phyloP scores from a whole-genome alignment of 2,888 invertebrate species.

The Mimas tiliae region DNA sequence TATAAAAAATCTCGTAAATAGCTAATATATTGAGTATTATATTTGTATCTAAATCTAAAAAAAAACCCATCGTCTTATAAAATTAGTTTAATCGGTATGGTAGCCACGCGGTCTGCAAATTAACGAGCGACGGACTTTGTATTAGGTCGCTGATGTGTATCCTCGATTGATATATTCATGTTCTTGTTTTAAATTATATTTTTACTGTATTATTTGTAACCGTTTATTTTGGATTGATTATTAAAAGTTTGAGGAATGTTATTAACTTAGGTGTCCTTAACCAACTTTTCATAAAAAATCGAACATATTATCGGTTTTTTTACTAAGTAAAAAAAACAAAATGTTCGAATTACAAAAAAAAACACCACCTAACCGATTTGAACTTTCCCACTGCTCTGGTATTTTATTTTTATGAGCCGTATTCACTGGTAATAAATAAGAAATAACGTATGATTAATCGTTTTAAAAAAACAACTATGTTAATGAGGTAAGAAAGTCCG shows the following conservation, averaged over 20 bases:
- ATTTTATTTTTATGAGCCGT: not conserved
- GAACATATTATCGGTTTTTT: no score
- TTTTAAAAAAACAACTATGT: not conserved
- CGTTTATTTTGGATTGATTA: not conserved
- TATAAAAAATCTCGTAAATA: not conserved
- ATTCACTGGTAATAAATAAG: no score
- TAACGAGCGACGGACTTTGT: conserved; percentile 24
- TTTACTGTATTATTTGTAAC: conserved; percentile 1
- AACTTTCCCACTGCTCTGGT: not conserved
- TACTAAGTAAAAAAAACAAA: not conserved
- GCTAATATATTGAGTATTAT: conserved; percentile 7
- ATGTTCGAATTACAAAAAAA: not conserved
- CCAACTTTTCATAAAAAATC: no score
- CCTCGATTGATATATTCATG: conserved; percentile 3
- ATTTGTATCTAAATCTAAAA: conserved; percentile 30
- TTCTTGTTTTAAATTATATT: conserved; percentile 9
- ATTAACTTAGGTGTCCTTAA: no score
- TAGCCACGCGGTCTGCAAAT: conserved; percentile 25
- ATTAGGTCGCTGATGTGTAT: conserved; percentile 9
- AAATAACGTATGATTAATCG: not conserved
- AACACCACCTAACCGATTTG: not conserved
- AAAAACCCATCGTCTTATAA: conserved; percentile 27
- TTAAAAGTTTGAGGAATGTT: no score
- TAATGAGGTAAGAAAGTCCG: conserved; percentile 14
- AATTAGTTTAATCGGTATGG: conserved; percentile 15